These are phyloP conservation scores for Macrosiphum euphorbiae DNA, from an alignment of 2,888 invertebrate species.

Conservation along the genomic window DNA sequence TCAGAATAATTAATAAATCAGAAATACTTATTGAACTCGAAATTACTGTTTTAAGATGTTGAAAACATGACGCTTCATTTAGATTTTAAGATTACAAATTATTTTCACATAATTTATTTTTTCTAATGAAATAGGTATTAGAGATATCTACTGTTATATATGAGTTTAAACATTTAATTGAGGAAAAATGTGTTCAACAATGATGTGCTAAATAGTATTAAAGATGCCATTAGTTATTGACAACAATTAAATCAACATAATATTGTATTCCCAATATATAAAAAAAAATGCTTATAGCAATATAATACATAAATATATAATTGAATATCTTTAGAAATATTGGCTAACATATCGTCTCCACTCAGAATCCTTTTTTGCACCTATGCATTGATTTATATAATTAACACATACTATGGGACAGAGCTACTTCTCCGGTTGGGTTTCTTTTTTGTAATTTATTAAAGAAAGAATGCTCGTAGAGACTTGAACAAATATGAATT, in stretches of 20 bases:
- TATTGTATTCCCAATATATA: no score
- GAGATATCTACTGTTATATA: neutral
- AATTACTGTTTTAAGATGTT: neutral
- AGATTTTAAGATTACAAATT: neutral
- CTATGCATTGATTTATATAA: neutral
- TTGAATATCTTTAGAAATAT: neutral
- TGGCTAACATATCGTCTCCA: neutral
- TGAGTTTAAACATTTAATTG: neutral
- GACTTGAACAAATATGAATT: neutral
- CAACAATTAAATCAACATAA: no score
- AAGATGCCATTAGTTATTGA: neutral
- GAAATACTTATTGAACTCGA: neutral
- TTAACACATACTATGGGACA: neutral
- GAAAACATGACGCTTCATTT: neutral
- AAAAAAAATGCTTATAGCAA: no score
- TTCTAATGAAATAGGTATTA: neutral
- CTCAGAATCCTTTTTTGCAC: neutral
- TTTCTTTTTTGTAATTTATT: neutral
- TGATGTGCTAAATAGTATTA: neutral
- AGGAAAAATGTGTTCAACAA: neutral
- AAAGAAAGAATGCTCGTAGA: neutral
- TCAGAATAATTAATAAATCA: neutral
- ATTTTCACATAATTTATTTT: neutral
- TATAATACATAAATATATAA: neutral
- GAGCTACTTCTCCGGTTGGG: accelerated